These are phyloP conservation scores for Leptoteleia sp. DNA, from an alignment of 1,140 invertebrate species.

Conservation along the genomic window DNA sequence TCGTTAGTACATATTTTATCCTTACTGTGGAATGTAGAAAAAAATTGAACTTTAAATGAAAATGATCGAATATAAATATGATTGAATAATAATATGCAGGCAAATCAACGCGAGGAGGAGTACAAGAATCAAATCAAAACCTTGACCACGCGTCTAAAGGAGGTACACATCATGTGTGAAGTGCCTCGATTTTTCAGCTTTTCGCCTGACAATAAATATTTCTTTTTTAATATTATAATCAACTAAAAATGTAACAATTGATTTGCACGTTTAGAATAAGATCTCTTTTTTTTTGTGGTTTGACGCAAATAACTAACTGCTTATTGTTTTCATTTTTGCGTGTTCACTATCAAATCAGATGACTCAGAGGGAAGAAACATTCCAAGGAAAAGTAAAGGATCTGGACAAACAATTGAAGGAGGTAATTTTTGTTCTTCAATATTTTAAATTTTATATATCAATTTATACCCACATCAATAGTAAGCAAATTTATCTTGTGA, in stretches of 20 bases:
- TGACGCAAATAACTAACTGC: constrained; percentile 65
- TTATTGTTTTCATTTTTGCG: constrained; percentile 72
- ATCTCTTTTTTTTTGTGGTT: constrained; percentile 48
- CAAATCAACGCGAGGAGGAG: constrained; percentile 99
- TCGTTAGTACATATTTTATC: too few species aligned
- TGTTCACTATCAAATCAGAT: constrained; percentile 85
- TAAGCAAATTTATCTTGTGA: too few species aligned
- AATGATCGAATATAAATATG: too few species aligned
- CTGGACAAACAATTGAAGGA: constrained; percentile 95
- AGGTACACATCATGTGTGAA: constrained; percentile 87
- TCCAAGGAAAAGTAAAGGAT: constrained; percentile 95
- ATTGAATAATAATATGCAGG: constrained; percentile 83
- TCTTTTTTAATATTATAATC: constrained; percentile 39
- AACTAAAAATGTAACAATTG: constrained; percentile 45
- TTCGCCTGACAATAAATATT: constrained; percentile 54
- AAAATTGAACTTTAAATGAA: too few species aligned
- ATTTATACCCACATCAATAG: too few species aligned
- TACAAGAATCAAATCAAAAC: constrained; percentile 99
- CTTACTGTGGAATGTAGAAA: too few species aligned
- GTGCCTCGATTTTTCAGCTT: constrained; percentile 72
- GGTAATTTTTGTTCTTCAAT: constrained; percentile 83
- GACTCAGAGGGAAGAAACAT: constrained; percentile 97
- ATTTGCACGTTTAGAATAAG: constrained; percentile 48
- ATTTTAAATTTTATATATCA: not conserved
- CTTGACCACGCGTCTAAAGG: constrained; percentile 98